phyloP scores from a whole-genome alignment of 2,113 vertebrate genomes.

The Macquaria ambigua region DNA sequence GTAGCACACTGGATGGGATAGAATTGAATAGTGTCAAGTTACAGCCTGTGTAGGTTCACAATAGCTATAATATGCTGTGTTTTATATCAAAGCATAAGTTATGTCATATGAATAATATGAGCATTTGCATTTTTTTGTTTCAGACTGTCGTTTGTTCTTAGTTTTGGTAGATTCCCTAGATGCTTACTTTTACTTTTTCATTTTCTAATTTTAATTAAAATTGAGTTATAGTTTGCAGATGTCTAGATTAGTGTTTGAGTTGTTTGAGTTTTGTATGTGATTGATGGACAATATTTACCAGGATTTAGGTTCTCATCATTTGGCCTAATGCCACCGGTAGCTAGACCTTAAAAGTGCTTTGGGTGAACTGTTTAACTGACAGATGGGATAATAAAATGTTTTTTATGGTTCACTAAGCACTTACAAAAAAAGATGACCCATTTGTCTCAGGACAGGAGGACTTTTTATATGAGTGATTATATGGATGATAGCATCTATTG shows the following conservation, averaged over 20 bases:
- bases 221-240: slow-evolving; percentile 66
- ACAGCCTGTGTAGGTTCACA: slow-evolving; percentile 55
- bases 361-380: slow-evolving; percentile 61
- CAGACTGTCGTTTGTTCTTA: slow-evolving; percentile 63
- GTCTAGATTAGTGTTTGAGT: slow-evolving; percentile 69
- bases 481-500: slow-evolving; percentile 38
- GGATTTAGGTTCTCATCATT: slow-evolving; percentile 48
- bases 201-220: slow-evolving; percentile 66
- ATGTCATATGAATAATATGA: slow-evolving; percentile 51
- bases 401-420: slow-evolving; percentile 67
- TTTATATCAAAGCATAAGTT: slow-evolving; percentile 61
- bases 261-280: slow-evolving; percentile 73
- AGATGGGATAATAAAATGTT: slow-evolving; percentile 64
- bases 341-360: slow-evolving; percentile 66
- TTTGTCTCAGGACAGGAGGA: slow-evolving; percentile 66
- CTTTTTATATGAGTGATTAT: slow-evolving; percentile 41
- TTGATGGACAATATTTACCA: slow-evolving; percentile 62
- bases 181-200: slow-evolving; percentile 57
- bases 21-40: slow-evolving; percentile 43
- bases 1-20: slow-evolving; percentile 64
- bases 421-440: slow-evolving; percentile 59
- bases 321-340: slow-evolving; percentile 15
- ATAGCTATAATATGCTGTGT: slow-evolving; percentile 58
- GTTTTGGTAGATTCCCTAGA: slow-evolving; percentile 64
- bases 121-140: slow-evolving; percentile 61